Evolutionary conservation across 1,140 invertebrate species (phyloP).

Genomic region (Pygmarrhopalites habei): DNA sequence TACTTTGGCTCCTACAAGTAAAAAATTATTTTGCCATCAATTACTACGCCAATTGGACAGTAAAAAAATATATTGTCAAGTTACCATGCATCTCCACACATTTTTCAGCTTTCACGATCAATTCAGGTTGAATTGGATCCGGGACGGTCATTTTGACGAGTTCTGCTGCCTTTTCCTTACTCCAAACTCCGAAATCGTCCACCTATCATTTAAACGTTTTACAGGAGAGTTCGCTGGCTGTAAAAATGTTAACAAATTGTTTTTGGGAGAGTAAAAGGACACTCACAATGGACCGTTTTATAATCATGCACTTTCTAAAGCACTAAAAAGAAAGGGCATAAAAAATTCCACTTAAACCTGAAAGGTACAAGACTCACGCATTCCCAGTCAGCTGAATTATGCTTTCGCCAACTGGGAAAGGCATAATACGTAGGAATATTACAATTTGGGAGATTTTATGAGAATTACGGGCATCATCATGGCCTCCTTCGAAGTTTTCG

Average conservation of each 20-base stretch:
- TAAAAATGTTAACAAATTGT: too few relatives aligned
- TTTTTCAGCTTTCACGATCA: neutral
- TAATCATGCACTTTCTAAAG: slow-evolving; percentile 9
- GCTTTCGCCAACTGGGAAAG: too few relatives aligned
- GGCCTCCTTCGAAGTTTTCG: slow-evolving; percentile 3
- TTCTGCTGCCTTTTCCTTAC: slow-evolving; percentile 6
- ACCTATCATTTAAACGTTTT: too few relatives aligned
- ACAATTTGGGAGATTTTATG: too few relatives aligned
- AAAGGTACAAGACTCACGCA: too few relatives aligned
- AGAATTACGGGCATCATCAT: slow-evolving; percentile 13
- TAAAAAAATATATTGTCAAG: neutral
- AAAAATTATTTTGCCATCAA: too few relatives aligned
- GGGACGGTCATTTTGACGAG: slow-evolving; percentile 1
- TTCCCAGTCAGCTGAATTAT: too few relatives aligned
- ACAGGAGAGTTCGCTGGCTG: too few relatives aligned
- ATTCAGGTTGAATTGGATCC: neutral
- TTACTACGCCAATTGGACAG: neutral
- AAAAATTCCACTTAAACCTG: too few relatives aligned
- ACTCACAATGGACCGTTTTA: slow-evolving; percentile 4
- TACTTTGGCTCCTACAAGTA: neutral
- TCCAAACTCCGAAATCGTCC: neutral
- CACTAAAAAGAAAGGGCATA: slow-evolving; percentile 10
- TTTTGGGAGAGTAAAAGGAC: too few relatives aligned
- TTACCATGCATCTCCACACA: slow-evolving; percentile 6
- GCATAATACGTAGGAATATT: too few relatives aligned